Conservation (phyloP, 2,113 vertebrate genomes). For the Sander vitreus region DNA sequence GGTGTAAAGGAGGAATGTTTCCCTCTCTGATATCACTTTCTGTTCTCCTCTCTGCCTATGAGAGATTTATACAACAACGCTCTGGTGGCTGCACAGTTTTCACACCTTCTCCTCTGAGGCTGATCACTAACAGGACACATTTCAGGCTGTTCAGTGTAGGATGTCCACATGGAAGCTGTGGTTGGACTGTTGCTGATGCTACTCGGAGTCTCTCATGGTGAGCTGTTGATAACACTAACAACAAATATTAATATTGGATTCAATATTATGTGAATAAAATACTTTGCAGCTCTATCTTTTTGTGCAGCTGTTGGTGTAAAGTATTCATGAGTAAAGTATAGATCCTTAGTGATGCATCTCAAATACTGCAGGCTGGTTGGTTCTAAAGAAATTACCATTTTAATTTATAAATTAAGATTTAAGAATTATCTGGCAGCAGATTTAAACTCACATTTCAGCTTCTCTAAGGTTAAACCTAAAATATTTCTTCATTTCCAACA, state of each 20-base stretch:
- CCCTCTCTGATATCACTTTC: slow-evolving; percentile 26
- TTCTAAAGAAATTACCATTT: not conserved
- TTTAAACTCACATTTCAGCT: not conserved
- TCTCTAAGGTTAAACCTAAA: not conserved
- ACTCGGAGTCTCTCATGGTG: slow-evolving; percentile 18
- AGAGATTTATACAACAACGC: not conserved
- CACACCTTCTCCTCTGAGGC: not conserved
- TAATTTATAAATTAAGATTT: not conserved
- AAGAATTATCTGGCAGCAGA: not conserved
- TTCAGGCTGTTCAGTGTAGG: not conserved
- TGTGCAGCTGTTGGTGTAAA: not conserved
- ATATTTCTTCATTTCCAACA: not conserved
- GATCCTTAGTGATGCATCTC: too few relatives aligned
- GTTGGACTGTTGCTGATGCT: slow-evolving; percentile 17
- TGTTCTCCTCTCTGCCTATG: not conserved
- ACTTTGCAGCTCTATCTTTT: not conserved
- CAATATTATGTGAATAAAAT: too few relatives aligned
- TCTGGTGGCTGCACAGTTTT: not conserved
- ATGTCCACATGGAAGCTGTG: slow-evolving; percentile 26
- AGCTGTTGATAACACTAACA: slow-evolving; percentile 4
- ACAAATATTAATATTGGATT: too few relatives aligned
- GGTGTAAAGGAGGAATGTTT: not conserved
- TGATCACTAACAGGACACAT: not conserved
- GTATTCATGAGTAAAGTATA: too few relatives aligned
- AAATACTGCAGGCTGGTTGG: too few relatives aligned